Evolutionary conservation across 2,113 vertebrate species (phyloP).

Genomic region (Deroptyus accipitrinus): DNA sequence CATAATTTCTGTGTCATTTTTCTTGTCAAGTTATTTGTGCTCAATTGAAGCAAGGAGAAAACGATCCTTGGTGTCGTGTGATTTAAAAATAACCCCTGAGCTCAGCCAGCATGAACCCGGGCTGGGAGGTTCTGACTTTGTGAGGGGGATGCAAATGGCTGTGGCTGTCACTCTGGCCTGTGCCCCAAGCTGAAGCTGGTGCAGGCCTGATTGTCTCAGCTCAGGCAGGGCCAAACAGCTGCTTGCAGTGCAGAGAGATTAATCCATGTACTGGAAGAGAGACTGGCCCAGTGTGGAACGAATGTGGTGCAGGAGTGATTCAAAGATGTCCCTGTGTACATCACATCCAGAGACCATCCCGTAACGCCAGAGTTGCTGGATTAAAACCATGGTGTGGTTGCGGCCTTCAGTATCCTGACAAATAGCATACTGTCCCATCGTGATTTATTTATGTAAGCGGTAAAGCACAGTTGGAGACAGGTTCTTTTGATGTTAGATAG

Average conservation of each 20-base stretch:
- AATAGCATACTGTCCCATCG: accelerated
- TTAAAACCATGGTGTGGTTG: background rate
- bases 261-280: background rate
- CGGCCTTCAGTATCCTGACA: background rate
- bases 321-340: accelerated
- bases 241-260: background rate
- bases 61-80: background rate
- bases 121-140: background rate
- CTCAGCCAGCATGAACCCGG: background rate
- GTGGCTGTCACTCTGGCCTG: background rate
- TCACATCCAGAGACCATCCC: too few relatives aligned
- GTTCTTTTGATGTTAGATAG: background rate
- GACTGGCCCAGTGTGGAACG: background rate
- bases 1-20: background rate
- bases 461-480: background rate
- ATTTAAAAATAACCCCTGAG: slow-evolving; percentile 45
- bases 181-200: background rate
- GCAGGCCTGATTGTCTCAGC: accelerated
- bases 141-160: background rate
- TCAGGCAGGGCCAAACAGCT: background rate
- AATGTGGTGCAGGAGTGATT: accelerated
- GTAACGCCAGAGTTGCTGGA: accelerated
- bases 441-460: background rate
- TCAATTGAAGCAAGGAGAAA: background rate
- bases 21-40: background rate